Evolutionary conservation across 2,113 vertebrate species (phyloP), one percentile per base, ranked within the genome.

Genomic region (Notarius lentiginosus): DNA sequence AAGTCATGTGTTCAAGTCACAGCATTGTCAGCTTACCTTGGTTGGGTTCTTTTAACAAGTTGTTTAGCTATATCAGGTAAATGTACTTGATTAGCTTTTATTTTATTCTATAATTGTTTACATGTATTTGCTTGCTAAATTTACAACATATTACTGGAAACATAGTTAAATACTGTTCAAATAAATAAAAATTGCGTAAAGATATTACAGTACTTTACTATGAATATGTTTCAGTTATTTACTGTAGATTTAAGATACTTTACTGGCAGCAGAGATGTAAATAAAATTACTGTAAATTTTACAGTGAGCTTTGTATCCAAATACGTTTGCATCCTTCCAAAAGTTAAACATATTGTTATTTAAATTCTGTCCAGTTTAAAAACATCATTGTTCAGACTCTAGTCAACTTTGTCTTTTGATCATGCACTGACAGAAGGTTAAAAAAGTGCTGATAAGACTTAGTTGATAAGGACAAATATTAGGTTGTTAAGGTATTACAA

Each of bases 391-490:
- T 22, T 75, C 51, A 49, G 20, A 75, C 51, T 51, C 41, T 51
- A 14, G 47, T 22, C 22, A 49, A 51, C 72, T 75, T 75, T 75
- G 72, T 49, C 30, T 41, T 41, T 72, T 47, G 30, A 18, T 9
- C 10, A 20, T 75, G 17, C 41, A 75, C 68, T 47, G 17, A 49
- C 18, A 75, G 41, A 18, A 61, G 5, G 10, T 55, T 77, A 55
- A 27, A 12, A 7, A 77, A 17, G 5, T 55, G 49, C 27, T 77
- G 27, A 55, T 27, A n/a, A n/a, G 1, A 51, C 49, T 76, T n/a
- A 51, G 65, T 47, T n/a, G 75, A 77, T 77, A 77, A 77, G 51
- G 51, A 27, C 15, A 27, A 77, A 77, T 77, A 77, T 77, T 27
- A 17, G 24, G 75, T 27, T 77, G 75, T 27, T 77, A 77, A 24